Evolutionary conservation across 1,140 invertebrate genomes (phyloP).

Genomic region (Hypothenemus hampei): DNA sequence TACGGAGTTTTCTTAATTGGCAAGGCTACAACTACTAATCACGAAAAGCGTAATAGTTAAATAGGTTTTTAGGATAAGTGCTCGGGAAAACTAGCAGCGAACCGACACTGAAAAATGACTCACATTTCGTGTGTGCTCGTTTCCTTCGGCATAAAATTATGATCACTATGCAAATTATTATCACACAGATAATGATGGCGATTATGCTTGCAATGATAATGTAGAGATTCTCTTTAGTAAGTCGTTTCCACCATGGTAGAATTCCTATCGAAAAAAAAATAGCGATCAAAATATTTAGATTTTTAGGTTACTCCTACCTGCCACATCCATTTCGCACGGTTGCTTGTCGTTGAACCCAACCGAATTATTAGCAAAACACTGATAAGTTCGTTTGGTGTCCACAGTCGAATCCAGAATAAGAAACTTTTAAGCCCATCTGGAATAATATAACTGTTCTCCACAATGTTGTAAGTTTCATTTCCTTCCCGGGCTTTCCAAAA

Average conservation of each 20-base stretch:
- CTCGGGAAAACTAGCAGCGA: neutral
- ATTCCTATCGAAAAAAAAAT: slow-evolving; percentile 21
- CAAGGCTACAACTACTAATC: slow-evolving; percentile 2
- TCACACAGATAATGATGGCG: slow-evolving; percentile 68
- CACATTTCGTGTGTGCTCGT: slow-evolving; percentile 78
- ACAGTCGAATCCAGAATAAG: slow-evolving; percentile 60
- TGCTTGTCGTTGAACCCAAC: slow-evolving; percentile 60
- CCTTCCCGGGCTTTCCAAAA: slow-evolving; percentile 77
- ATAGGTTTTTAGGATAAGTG: slow-evolving; percentile 8
- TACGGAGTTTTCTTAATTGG: too few species aligned
- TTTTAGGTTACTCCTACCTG: slow-evolving; percentile 55
- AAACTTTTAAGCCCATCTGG: slow-evolving; percentile 57
- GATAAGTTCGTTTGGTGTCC: slow-evolving; percentile 70
- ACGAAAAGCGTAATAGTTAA: slow-evolving; percentile 14
- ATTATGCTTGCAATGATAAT: slow-evolving; percentile 69
- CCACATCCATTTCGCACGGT: slow-evolving; percentile 74
- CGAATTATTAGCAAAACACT: slow-evolving; percentile 78
- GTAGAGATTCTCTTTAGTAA: slow-evolving; percentile 70
- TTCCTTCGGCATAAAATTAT: slow-evolving; percentile 75
- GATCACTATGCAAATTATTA: slow-evolving; percentile 78
- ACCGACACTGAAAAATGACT: slow-evolving; percentile 49
- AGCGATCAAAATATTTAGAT: neutral
- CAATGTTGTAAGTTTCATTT: slow-evolving; percentile 59
- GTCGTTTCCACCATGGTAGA: slow-evolving; percentile 66
- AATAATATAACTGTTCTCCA: slow-evolving; percentile 48